Conservation (phyloP, 2,797 vertebrate genomes). For the Characodon lateralis region DNA sequence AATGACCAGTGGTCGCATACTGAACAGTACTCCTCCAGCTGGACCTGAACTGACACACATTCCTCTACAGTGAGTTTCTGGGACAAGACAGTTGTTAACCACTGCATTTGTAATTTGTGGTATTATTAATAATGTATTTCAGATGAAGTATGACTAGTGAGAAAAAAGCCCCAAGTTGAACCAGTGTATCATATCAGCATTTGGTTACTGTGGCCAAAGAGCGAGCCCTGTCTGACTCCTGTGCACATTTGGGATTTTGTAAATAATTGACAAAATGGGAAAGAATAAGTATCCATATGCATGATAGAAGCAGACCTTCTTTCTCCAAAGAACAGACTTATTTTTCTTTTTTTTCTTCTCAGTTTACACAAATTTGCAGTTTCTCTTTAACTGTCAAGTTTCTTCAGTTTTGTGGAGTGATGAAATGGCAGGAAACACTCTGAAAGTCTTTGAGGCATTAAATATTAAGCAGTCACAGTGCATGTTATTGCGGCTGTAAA, state of each 20-base stretch:
- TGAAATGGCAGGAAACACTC: not conserved
- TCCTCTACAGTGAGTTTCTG: not conserved
- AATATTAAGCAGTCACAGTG: constrained; percentile 46
- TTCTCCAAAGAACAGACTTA: not conserved
- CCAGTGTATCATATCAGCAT: constrained; percentile 1
- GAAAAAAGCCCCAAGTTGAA: not conserved
- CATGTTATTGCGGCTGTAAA: constrained; percentile 12
- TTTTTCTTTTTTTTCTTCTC: not conserved
- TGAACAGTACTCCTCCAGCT: constrained; percentile 55
- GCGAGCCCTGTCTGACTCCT: constrained; percentile 17
- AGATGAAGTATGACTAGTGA: not conserved
- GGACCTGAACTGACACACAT: constrained; percentile 25
- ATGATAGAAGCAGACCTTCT: not conserved
- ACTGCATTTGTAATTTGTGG: not conserved
- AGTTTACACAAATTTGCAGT: not conserved
- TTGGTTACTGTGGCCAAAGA: constrained; percentile 24
- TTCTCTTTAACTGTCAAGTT: constrained; percentile 14
- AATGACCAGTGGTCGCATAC: not conserved
- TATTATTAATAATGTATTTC: constrained; percentile 4
- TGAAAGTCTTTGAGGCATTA: constrained; percentile 19
- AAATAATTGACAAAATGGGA: constrained; percentile 57
- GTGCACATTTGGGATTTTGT: constrained; percentile 25
- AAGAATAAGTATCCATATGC: not conserved
- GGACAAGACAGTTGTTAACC: not conserved
- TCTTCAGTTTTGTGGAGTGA: constrained; percentile 10